These are phyloP conservation scores for Epistrophe eligans DNA, from an alignment of 2,888 invertebrate species.

Conservation along the genomic window DNA sequence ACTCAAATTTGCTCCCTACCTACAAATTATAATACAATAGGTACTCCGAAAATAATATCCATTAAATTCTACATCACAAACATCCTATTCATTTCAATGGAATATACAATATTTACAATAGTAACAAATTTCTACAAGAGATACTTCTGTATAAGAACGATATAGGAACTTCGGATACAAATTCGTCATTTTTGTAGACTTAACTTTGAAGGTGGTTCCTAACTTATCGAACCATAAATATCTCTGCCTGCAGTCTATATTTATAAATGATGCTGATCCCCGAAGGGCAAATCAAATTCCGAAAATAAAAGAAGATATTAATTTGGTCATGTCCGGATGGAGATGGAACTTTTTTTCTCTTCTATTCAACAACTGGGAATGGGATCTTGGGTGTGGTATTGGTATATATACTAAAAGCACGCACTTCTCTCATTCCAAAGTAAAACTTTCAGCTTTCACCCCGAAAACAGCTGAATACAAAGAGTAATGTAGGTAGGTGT, in stretches of 20 bases:
- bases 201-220: constrained; percentile 7
- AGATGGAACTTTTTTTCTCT: constrained; percentile 25
- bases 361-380: constrained; percentile 12
- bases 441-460: neutral
- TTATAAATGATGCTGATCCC: constrained; percentile 16
- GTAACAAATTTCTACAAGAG: neutral
- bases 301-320: constrained; percentile 57
- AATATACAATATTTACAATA: neutral
- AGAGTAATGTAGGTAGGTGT: neutral
- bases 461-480: neutral
- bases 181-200: constrained; percentile 35
- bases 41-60: constrained; percentile 8
- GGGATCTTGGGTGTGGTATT: constrained; percentile 2
- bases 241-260: neutral
- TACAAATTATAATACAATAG: too few species aligned
- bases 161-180: neutral
- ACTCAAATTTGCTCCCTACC: neutral
- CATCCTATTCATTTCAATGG: neutral
- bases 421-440: constrained; percentile 27
- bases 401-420: constrained; percentile 40
- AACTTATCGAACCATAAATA: constrained; percentile 8
- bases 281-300: constrained; percentile 38
- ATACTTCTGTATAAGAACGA: neutral
- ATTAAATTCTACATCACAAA: constrained; percentile 7
- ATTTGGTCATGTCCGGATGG: constrained; percentile 54